Percentiles rank a stretch among this genome's conserved stretches.
These are phyloP conservation scores for Tetranychus truncatus DNA, from an alignment of 2,888 invertebrate genomes.

Conservation along the genomic window DNA sequence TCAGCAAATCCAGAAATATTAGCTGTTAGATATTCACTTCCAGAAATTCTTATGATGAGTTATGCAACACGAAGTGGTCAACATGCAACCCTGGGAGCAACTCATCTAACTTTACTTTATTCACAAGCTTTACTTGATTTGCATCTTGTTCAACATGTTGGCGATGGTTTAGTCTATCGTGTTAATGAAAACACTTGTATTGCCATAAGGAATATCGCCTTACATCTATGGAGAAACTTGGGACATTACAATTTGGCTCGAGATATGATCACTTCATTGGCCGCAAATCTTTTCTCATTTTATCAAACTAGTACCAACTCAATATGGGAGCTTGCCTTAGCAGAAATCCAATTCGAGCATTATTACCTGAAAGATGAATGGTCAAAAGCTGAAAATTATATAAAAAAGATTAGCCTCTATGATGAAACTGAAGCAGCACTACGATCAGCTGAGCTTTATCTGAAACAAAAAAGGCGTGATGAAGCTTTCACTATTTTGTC, in stretches of 20 bases:
- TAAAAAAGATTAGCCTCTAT: slow-evolving; percentile 15
- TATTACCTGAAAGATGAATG: slow-evolving; percentile 18
- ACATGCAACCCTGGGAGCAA: slow-evolving; percentile 17
- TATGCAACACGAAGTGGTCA: slow-evolving; percentile 17
- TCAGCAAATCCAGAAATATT: not conserved
- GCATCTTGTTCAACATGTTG: slow-evolving; percentile 20
- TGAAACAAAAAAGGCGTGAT: slow-evolving; percentile 8
- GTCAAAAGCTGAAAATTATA: slow-evolving; percentile 15
- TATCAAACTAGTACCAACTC: slow-evolving; percentile 11
- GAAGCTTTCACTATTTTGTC: not conserved
- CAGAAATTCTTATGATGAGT: slow-evolving; percentile 18
- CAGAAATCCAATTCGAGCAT: slow-evolving; percentile 21
- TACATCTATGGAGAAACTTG: slow-evolving; percentile 17
- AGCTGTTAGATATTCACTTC: slow-evolving; percentile 19
- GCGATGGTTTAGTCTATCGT: slow-evolving; percentile 17
- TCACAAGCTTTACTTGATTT: slow-evolving; percentile 20
- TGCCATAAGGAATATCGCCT: slow-evolving; percentile 19
- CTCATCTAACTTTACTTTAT: slow-evolving; percentile 15
- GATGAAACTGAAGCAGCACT: slow-evolving; percentile 16
- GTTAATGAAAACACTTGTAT: slow-evolving; percentile 22
- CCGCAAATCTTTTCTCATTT: slow-evolving; percentile 13
- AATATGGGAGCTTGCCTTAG: slow-evolving; percentile 19
- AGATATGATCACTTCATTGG: slow-evolving; percentile 15
- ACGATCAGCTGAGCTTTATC: slow-evolving; percentile 11
- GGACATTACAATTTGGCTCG: slow-evolving; percentile 15